phyloP scores from a whole-genome alignment of 2,888 invertebrate genomes.

The Thymelicus acteon region DNA sequence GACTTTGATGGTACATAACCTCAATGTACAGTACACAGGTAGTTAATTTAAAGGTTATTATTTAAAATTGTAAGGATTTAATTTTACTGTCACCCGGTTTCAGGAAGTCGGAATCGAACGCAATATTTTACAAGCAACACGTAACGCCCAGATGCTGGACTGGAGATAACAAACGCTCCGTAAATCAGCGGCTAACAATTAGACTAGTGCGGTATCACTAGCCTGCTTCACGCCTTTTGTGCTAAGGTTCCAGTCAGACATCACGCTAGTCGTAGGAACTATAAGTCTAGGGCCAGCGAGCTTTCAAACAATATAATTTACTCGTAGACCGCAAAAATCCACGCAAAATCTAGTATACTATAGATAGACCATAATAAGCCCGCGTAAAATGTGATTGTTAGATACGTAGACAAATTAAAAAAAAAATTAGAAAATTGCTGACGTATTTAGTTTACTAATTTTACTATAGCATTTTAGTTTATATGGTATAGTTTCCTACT shows the following conservation, averaged over 20 bases:
- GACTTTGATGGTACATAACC: background rate
- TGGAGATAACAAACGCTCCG: constrained; percentile 48
- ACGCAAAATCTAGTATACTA: no score
- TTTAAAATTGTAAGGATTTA: constrained; percentile 1
- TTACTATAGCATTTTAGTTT: no score
- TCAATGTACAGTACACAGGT: background rate
- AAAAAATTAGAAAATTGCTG: no score
- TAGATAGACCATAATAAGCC: no score
- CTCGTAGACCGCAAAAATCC: no score
- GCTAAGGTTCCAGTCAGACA: constrained; percentile 4
- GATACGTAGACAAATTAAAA: no score
- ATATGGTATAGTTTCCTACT: no score
- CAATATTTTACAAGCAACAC: constrained; percentile 27
- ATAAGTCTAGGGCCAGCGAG: no score
- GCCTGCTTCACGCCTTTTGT: constrained; percentile 21
- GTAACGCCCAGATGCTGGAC: constrained; percentile 39
- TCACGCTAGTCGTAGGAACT: no score
- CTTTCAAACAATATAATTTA: no score
- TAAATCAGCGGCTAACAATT: constrained; percentile 52
- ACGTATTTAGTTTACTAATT: no score
- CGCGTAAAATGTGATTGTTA: no score
- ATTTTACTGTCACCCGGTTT: background rate
- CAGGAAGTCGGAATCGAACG: constrained; percentile 14
- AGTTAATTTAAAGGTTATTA: background rate
- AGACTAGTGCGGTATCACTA: constrained; percentile 42